Percentiles rank a stretch among this genome's conserved stretches.
These are phyloP conservation scores for Seriola quinqueradiata DNA, from an alignment of 2,113 vertebrate genomes.

Conservation along the genomic window DNA sequence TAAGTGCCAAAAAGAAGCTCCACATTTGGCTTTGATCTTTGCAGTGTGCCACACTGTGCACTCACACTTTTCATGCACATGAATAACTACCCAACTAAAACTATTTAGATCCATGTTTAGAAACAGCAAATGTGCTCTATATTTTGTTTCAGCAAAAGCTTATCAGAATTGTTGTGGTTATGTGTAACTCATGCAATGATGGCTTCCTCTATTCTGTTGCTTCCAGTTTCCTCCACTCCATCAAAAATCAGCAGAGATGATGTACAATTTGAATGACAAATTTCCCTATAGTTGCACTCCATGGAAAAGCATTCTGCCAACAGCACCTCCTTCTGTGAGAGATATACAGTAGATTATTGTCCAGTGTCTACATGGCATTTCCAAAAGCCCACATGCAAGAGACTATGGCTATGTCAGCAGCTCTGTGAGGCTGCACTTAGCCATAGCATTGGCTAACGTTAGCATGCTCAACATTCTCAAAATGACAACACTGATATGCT, in stretches of 20 bases:
- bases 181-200: neutral
- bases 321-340: neutral
- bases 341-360: neutral
- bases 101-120: neutral
- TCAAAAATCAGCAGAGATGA: neutral
- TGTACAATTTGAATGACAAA: neutral
- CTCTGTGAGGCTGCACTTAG: neutral
- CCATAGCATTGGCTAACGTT: too few relatives aligned
- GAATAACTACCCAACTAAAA: neutral
- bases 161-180: neutral
- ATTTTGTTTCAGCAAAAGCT: neutral
- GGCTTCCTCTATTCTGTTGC: neutral
- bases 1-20: neutral
- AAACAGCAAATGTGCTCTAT: neutral
- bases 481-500: neutral
- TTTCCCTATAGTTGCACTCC: neutral
- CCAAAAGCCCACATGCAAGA: too few relatives aligned
- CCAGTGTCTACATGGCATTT: too few relatives aligned
- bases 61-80: too few relatives aligned
- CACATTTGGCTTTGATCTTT: conserved; percentile 1
- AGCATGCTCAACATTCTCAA: neutral
- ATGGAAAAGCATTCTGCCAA: neutral
- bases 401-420: neutral
- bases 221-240: neutral
- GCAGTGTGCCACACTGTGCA: neutral